Conservation (phyloP, 2,113 vertebrate species). For the Scytalopus superciliaris region DNA sequence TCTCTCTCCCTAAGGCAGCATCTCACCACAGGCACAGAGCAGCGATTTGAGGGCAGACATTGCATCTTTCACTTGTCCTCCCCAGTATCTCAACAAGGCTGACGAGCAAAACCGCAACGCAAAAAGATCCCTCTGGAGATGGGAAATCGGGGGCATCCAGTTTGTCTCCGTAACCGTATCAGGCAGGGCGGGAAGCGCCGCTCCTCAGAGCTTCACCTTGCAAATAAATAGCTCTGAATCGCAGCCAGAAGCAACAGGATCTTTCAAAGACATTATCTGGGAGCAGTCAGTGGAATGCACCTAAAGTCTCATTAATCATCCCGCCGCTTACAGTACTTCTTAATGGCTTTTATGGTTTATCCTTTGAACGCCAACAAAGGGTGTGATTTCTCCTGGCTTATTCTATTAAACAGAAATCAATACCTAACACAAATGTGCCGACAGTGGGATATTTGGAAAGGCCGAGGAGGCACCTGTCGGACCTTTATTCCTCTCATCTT, state of each 20-base stretch:
- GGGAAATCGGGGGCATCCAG: slow-evolving; percentile 27
- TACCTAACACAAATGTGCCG: slow-evolving; percentile 78
- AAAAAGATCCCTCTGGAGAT: slow-evolving; percentile 1
- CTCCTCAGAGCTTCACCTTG: slow-evolving; percentile 73
- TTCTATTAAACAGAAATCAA: slow-evolving; percentile 83
- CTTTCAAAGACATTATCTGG: slow-evolving; percentile 81
- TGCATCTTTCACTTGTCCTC: slow-evolving; percentile 18
- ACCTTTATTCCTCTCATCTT: slow-evolving; percentile 4
- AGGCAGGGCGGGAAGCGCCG: slow-evolving; percentile 27
- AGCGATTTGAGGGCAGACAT: background rate
- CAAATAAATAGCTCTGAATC: slow-evolving; percentile 79
- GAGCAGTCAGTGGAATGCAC: slow-evolving; percentile 71
- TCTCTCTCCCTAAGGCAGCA: background rate
- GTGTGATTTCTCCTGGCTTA: slow-evolving; percentile 75
- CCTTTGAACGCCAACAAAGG: slow-evolving; percentile 78
- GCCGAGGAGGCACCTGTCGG: slow-evolving; percentile 36
- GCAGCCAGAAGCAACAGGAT: slow-evolving; percentile 75
- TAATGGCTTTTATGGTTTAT: slow-evolving; percentile 83
- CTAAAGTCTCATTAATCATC: slow-evolving; percentile 79
- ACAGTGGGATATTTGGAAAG: slow-evolving; percentile 66
- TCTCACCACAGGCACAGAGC: background rate
- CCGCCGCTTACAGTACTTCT: slow-evolving; percentile 71
- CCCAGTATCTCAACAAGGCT: background rate
- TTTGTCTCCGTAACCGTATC: slow-evolving; percentile 43
- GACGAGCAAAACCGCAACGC: background rate